phyloP scores from a whole-genome alignment of 2,113 vertebrate genomes.

The Acanthisitta chloris region DNA sequence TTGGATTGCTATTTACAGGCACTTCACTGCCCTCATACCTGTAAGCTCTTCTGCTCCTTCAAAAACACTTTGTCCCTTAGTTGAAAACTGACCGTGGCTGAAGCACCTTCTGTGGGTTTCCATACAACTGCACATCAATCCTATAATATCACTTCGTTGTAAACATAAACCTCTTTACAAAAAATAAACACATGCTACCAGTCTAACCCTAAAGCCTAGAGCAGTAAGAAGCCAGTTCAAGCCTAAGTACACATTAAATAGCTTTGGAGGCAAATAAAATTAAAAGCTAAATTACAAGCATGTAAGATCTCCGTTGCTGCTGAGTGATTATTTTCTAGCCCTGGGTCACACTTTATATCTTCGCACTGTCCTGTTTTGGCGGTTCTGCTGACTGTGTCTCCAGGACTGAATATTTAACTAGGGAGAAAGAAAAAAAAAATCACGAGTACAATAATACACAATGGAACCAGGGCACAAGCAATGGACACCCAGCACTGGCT shows the following conservation, averaged over 20 bases:
- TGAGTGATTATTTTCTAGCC: neutral
- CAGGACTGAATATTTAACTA: conserved; percentile 83
- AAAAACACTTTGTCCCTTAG: neutral
- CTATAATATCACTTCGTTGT: neutral
- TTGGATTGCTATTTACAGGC: conserved; percentile 57
- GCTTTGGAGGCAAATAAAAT: conserved; percentile 51
- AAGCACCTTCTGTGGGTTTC: neutral
- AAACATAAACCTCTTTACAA: conserved; percentile 53
- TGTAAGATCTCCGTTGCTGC: neutral
- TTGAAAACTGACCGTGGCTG: neutral
- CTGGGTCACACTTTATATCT: conserved; percentile 38
- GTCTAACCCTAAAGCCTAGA: conserved; percentile 21
- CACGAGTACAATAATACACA: neutral
- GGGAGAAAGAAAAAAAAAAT: neutral
- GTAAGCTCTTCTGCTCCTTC: neutral
- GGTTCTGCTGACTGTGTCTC: conserved; percentile 79
- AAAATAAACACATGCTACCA: neutral
- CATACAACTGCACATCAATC: neutral
- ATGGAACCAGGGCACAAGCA: neutral
- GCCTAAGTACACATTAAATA: conserved; percentile 30
- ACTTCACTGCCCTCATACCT: conserved; percentile 25
- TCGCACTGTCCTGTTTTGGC: conserved; percentile 57
- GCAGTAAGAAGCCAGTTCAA: conserved; percentile 55
- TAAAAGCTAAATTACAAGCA: conserved; percentile 56
- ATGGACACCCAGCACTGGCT: neutral